Evolutionary conservation across 2,797 vertebrate genomes (phyloP).

Genomic region (Platalea minor): DNA sequence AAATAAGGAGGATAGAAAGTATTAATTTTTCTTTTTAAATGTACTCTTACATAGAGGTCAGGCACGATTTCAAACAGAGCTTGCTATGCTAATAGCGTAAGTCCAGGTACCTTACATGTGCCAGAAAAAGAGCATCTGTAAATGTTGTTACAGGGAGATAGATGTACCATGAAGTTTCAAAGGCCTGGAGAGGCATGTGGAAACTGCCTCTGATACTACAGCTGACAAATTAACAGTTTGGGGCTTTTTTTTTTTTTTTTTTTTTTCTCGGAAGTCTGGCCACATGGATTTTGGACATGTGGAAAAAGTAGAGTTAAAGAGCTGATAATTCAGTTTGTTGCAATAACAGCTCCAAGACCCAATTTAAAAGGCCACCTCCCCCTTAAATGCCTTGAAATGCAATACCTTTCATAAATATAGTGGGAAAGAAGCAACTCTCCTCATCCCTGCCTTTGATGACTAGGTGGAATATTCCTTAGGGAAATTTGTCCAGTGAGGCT

Average conservation of each 20-base stretch:
- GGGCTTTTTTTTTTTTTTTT: background rate
- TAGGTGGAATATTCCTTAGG: background rate
- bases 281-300: background rate
- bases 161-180: conserved; percentile 4
- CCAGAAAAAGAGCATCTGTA: conserved; percentile 20
- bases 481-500: background rate
- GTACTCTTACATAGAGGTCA: background rate
- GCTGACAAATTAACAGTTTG: conserved; percentile 12
- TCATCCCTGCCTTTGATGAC: background rate
- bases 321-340: background rate
- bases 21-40: background rate
- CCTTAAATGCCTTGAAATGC: background rate
- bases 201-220: background rate
- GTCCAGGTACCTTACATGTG: background rate
- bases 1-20: background rate
- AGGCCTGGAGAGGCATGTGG: background rate
- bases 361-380: background rate
- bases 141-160: background rate
- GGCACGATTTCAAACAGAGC: background rate
- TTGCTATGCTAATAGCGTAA: background rate
- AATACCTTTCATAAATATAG: background rate
- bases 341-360: background rate
- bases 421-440: background rate
- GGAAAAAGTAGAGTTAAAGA: background rate
- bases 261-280: background rate